Base-by-base conservation (phyloP, 2,113 vertebrate species). In the Hylia prasina region DNA sequence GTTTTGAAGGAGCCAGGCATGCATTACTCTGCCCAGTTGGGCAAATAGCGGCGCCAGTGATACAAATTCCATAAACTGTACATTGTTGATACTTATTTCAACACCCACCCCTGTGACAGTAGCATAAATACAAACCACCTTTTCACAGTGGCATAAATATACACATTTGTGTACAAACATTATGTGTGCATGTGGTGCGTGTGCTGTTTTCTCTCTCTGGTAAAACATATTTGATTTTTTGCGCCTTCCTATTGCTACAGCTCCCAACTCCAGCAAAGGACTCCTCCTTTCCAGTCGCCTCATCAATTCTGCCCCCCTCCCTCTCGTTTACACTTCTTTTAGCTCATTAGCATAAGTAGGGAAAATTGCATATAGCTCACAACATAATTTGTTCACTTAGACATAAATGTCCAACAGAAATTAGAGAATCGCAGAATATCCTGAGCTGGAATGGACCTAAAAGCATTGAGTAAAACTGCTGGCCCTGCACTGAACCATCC, bases 351-450 rank as follows among this genome's bases (percentile, higher is more conserved):
- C 56, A 61, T 28, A 79, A 69, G 8, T 19, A 66, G 6, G 17
- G 30, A 75, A 89, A 89, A 79, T 65, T 92, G 75, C 6, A 12
- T 66, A 80, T 42, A 86, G 56, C 69, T 88, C 50, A 68, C 35
- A 94, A 82, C 42, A 40, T 64, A 93, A 93, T 15, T 57, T 63
- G 10, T 35, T 77, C 63, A 81, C 48, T 95, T 95, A 82, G 50
- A 93, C 73, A 93, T 78, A 96, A 94, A 87, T 25, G 17, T 95
- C 64, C 89, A 96, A 82, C 21, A 61, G 88, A 69, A 35, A 40
- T 54, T 25, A 68, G 24, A 82, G 47, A 68, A 60, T 35, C 30
- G 30, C n/a, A 40, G 17, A 53, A 60, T 40, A 68, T 40, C 17
- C 39, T 31, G 17, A 82, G 9, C 11, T 54, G 54, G 70, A 82